Evolutionary conservation across 2,888 invertebrate genomes (phyloP), one percentile per base, ranked within the genome.

Genomic region (Drosophila basisetae): DNA sequence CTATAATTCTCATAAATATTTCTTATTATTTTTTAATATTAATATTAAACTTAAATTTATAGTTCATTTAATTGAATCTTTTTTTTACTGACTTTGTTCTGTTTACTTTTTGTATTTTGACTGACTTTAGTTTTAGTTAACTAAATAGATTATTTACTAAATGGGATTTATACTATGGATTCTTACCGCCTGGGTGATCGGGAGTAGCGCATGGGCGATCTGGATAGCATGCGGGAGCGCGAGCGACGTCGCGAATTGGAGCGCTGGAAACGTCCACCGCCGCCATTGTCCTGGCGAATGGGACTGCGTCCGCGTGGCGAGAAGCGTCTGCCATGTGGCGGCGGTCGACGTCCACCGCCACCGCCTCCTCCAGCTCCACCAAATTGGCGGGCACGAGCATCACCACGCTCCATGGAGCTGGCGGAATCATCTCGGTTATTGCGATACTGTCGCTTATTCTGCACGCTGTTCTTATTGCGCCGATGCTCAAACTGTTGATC

Each of bases 401-500:
- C 84, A 18, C 87, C 89, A 58, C 91, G 91, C 62, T 93, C 93
- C n/a, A 92, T 82, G 3, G 93, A 93, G 63, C 93, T 92, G 33
- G 95, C 96, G 5, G 96, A 97, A 90, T 97, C 97, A 10, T 85
- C 85, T 70, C 97, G 96, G 91, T 97, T 97, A 65, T 97, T 97
- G 18, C 97, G 95, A 92, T 98, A 98, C 80, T 98, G 97, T 13
- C 98, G 95, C 91, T 98, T 98, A 92, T 97, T 97, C 92, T 98
- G 97, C 16, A 96, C 95, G 93, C 97, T 95, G 93, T 97, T 95
- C 93, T 96, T 95, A 94, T 97, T 96, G 94, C 97, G 94, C 88
- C 96, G 94, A 78, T 96, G 95, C 92, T 96, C 96, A 91, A 96
- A 96, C 16, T 76, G 79, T 83, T 95, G 95, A 70, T 94, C 94